Evolutionary conservation across 2,797 vertebrate species (phyloP).

Genomic region (Acrossocheilus wenchowensis): DNA sequence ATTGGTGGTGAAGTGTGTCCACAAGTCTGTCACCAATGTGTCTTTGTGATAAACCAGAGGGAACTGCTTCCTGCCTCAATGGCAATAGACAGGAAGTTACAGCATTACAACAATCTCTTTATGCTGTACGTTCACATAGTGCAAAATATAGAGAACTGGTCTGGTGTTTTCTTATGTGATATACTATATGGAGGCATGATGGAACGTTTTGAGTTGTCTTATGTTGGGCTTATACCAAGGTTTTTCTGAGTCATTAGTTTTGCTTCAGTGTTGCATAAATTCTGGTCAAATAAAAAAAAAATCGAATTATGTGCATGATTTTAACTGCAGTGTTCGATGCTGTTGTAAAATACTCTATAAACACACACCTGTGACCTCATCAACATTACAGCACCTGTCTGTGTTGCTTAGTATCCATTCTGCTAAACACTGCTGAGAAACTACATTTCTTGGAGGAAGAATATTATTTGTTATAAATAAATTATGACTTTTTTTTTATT

Average conservation of each 20-base stretch:
- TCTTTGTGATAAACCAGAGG: conserved; percentile 34
- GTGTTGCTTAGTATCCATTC: neutral
- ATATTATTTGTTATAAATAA: neutral
- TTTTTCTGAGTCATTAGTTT: neutral
- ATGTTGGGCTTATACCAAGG: neutral
- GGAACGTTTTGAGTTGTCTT: neutral
- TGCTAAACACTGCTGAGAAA: neutral
- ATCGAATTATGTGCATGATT: neutral
- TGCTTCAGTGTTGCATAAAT: neutral
- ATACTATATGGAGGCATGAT: neutral
- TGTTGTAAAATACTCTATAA: neutral
- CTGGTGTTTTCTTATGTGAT: neutral
- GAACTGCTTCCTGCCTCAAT: conserved; percentile 35
- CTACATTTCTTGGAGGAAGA: neutral
- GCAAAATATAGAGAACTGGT: neutral
- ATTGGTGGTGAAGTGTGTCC: conserved; percentile 44
- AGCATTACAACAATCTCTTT: neutral
- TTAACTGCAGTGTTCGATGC: neutral
- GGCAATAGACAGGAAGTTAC: conserved; percentile 15
- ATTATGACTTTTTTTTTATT: neutral
- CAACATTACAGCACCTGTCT: neutral
- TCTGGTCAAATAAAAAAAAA: neutral
- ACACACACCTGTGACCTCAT: neutral
- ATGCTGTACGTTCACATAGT: neutral
- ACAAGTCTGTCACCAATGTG: conserved; percentile 26